These are phyloP conservation scores for Sturnira hondurensis DNA, from an alignment of 2,113 vertebrate species.

Conservation along the genomic window DNA sequence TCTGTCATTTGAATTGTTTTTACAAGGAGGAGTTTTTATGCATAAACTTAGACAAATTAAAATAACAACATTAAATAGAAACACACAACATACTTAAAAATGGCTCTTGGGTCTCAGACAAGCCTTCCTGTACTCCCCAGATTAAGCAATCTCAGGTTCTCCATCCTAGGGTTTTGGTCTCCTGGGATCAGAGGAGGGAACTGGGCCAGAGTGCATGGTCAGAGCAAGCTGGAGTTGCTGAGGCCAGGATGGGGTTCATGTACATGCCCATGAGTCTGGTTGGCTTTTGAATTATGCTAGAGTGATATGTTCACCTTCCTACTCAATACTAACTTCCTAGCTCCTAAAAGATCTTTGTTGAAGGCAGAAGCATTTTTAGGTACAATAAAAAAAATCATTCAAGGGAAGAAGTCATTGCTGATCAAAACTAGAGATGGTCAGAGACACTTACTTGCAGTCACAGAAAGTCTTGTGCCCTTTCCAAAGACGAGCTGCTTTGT, in stretches of 20 bases:
- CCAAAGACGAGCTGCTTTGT: slow-evolving; percentile 8
- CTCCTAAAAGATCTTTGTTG: neutral
- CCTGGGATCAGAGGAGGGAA: neutral
- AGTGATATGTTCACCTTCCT: neutral
- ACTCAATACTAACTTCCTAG: neutral
- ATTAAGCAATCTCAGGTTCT: neutral
- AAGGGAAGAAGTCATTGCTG: neutral
- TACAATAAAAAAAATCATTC: neutral
- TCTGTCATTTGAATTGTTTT: neutral
- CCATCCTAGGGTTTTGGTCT: neutral
- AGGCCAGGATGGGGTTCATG: neutral
- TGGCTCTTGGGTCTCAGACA: neutral
- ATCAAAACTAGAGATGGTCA: neutral
- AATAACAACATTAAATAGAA: slow-evolving; percentile 22
- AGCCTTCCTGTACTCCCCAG: neutral
- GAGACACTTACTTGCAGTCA: slow-evolving; percentile 66
- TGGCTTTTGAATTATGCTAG: neutral
- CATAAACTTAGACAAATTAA: slow-evolving; percentile 38
- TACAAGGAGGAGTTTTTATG: neutral
- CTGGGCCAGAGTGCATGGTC: neutral
- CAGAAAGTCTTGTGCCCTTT: slow-evolving; percentile 59
- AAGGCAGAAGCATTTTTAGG: neutral
- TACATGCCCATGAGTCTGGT: neutral
- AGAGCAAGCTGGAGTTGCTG: neutral
- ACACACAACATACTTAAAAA: neutral